A percentile compares a stretch with the other conserved stretches of the same genome.
phyloP scores from a whole-genome alignment of 92 coral and sea anemone genomes.

The Metridium senile region DNA sequence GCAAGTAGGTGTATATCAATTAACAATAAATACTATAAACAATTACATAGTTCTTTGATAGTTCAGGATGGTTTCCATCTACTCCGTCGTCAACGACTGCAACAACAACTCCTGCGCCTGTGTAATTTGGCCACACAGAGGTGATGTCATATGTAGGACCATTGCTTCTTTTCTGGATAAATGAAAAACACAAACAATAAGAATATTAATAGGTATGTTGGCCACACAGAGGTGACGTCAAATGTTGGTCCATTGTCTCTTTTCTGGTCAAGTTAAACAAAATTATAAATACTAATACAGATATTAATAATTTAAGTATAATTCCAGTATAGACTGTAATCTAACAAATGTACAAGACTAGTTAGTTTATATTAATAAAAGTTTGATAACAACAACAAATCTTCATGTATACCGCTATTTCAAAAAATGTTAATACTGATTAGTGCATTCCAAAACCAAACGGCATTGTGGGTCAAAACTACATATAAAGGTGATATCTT shows the following conservation, averaged over 20 bases:
- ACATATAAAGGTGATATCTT: not conserved
- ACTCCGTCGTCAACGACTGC: slow-evolving; percentile 51
- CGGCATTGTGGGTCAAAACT: no score
- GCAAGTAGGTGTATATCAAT: not conserved
- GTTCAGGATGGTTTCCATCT: slow-evolving; percentile 27
- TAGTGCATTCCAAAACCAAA: no score
- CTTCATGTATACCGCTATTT: not conserved
- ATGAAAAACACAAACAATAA: no score
- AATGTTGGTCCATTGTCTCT: slow-evolving; percentile 15
- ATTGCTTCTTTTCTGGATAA: not conserved
- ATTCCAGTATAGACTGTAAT: no score
- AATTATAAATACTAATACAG: not conserved
- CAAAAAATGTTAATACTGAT: no score
- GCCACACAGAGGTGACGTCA: slow-evolving; percentile 33
- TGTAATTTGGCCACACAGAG: slow-evolving; percentile 43
- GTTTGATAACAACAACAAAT: not conserved
- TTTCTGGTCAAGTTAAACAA: slow-evolving; percentile 2
- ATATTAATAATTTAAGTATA: no score
- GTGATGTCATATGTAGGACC: not conserved
- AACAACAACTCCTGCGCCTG: slow-evolving; percentile 43
- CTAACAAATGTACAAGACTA: no score
- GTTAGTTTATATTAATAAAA: no score
- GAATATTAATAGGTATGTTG: no score
- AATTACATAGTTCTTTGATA: slow-evolving; percentile 23
- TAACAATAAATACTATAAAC: not conserved